A percentile compares a stretch with the other conserved stretches of the same genome.
Conservation (phyloP, 35 echinoderm and acorn worm species). For the Apostichopus californicus region DNA sequence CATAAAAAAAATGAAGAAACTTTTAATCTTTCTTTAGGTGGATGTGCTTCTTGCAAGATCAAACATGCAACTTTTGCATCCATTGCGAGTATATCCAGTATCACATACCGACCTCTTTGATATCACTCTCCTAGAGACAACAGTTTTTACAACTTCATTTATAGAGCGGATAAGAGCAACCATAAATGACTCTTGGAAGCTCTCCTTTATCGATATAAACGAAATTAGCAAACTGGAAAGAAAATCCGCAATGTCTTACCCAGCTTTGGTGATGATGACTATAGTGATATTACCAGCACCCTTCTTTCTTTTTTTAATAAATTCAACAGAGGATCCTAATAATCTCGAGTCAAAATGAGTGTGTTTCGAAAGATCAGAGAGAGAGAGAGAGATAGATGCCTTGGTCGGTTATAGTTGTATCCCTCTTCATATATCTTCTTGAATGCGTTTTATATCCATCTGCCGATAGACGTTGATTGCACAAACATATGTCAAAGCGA, state of each 20-base stretch:
- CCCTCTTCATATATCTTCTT: slow-evolving; percentile 29
- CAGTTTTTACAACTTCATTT: background rate
- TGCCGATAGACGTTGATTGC: slow-evolving; percentile 27
- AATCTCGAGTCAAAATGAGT: slow-evolving; percentile 6
- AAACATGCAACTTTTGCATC: too few species aligned
- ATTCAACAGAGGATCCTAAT: slow-evolving; percentile 14
- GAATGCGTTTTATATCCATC: slow-evolving; percentile 25
- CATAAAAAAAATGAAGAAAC: too few species aligned
- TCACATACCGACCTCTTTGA: too few species aligned
- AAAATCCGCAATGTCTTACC: background rate
- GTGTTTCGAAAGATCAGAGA: background rate
- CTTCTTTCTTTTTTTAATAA: slow-evolving; percentile 8
- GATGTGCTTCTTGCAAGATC: too few species aligned
- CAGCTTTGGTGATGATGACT: background rate
- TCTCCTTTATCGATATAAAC: background rate
- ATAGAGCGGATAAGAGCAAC: background rate
- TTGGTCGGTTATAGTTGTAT: background rate
- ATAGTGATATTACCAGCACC: background rate
- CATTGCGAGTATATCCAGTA: too few species aligned
- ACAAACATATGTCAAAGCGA: slow-evolving; percentile 37
- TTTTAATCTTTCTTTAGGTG: too few species aligned
- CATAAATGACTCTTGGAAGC: background rate
- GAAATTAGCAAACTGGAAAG: background rate
- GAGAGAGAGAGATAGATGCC: slow-evolving; percentile 11
- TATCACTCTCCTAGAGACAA: background rate